Evolutionary conservation across 2,113 vertebrate genomes (phyloP), one percentile per base, ranked within the genome.

Genomic region (Montifringilla adamsi): DNA sequence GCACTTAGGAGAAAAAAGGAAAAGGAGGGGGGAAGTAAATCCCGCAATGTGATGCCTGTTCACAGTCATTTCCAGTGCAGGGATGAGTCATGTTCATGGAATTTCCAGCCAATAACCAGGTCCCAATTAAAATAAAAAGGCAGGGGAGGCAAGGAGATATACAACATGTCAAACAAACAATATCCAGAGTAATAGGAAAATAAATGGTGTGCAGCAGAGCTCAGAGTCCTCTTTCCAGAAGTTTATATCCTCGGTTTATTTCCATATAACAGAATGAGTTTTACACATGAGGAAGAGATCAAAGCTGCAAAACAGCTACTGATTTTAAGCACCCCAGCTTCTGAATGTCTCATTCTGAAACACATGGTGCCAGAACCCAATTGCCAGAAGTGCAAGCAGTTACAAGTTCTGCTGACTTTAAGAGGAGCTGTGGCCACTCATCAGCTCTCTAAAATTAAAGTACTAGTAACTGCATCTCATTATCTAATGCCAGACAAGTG

Each of bases 41-140:
- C 53, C 50, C 47, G n/a, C 55, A 67, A 19, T 44, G 49, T 44
- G 43, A 41, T 82, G 74, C 18, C 90, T 93, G 70, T 88, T 95
- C 76, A 43, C 39, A 90, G 82, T 33, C 52, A 76, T 55, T 92
- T 79, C 64, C 90, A 95, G 88, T 0, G 0, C 49, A 83, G 31
- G 37, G 47, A 94, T 94, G 79, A 94, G 83, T 95, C 93, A 96
- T 62, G 64, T 37, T n/a, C 24, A 68, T 68, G 85, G 68, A 96
- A 94, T 84, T 92, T 90, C 35, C 60, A 96, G 44, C 72, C 90
- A 96, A 90, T 63, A 86, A 39, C 56, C 75, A 87, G 37, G 52
- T 86, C 50, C 43, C 75, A 86, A 75, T 93, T 62, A 69, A 89
- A 95, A 94, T 27, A 37, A 69, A 95, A 84, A 87, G 67, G 68